These are phyloP conservation scores for Falco peregrinus DNA, from an alignment of 2,797 vertebrate species.

Conservation along the genomic window DNA sequence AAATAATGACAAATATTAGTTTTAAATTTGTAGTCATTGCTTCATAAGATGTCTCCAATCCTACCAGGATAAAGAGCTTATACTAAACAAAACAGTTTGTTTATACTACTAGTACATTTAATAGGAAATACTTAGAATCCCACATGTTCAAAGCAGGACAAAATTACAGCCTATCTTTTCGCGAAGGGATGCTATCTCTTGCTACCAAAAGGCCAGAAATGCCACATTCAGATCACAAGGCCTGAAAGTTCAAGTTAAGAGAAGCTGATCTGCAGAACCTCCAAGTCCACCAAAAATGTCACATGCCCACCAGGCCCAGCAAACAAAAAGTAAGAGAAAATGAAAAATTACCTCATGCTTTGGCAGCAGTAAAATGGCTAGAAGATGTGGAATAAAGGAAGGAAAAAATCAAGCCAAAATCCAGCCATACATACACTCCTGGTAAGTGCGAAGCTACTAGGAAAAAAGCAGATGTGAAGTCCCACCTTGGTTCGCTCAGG, in stretches of 20 bases:
- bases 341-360: background rate
- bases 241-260: background rate
- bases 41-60: slow-evolving; percentile 20
- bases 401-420: background rate
- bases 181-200: background rate
- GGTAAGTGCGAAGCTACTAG: background rate
- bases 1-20: slow-evolving; percentile 55
- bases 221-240: slow-evolving; percentile 11
- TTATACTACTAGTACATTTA: slow-evolving; percentile 30
- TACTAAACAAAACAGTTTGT: slow-evolving; percentile 48
- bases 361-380: background rate
- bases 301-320: background rate
- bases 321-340: background rate
- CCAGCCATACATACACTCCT: background rate
- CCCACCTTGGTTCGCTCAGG: background rate
- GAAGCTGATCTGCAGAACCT: background rate
- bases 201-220: background rate
- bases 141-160: slow-evolving; percentile 1
- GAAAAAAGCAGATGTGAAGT: background rate
- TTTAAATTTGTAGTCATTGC: slow-evolving; percentile 29
- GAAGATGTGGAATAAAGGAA: background rate
- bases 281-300: background rate
- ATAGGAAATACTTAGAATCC: slow-evolving; percentile 17
- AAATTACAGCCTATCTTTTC: background rate
- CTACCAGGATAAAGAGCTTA: slow-evolving; percentile 44